Conservation (phyloP, 2,113 vertebrate genomes). For the Sus scrofa region T2T-Sscrofa CM000812.6:264505001-264505500, state of each 20-base stretch:
- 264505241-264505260: neutral
- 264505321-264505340: neutral
- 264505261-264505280: no score
- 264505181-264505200: neutral
- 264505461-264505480: no score
- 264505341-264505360: neutral
- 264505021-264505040: no score
- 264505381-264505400: constrained; percentile 1
- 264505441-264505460: no score
- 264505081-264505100: no score
- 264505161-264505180: fast-evolving
- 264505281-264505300: neutral
- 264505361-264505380: neutral
- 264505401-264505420: neutral
- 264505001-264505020: no score
- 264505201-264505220: fast-evolving
- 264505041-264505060: no score
- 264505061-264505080: no score
- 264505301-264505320: neutral
- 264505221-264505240: neutral
- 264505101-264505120: no score
- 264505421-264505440: no score
- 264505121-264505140: neutral
- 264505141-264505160: neutral
- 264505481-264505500: no score